Base-by-base conservation (phyloP, 1,140 invertebrate species). In the Antheraea mylitta region DNA sequence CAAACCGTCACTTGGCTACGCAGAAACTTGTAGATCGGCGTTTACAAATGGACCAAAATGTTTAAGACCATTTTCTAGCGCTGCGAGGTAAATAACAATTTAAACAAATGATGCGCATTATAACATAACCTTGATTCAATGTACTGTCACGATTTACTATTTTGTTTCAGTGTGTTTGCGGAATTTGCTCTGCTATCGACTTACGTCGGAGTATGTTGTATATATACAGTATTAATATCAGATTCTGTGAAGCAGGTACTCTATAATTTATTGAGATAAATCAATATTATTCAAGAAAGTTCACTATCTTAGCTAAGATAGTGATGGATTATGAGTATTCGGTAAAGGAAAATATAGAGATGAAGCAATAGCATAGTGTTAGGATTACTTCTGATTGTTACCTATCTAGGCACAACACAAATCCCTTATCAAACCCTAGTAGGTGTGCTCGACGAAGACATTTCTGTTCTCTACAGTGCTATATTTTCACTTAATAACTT, bases 141-240 rank as follows among this genome's bases (percentile, higher is more conserved):
- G 45, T 53, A 53, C 2, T 38, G 18, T 64, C 63, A 42, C 63
- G 9, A 18, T 60, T 64, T 53, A 42, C n/a, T 22, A 19, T 58
- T 69, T 68, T 69, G 58, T 84, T 92, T 76, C 86, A 95, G 94
- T 77, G 86, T 94, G 73, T 93, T 95, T 70, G 94, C 95, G 0
- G 95, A 96, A 75, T 87, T 93, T 19, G 93, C 94, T 0, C 78
- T 96, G 13, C 90, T 95, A 64, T 90, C 93, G 1, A 96, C 96
- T 0, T 96, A 96, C 78, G 93, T 95, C 67, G 94, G 96, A 6
- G 95, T 96, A 16, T 93, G 94, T 66, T 96, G 95, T 73, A 96
- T 97, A n/a, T 97, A 97, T 77, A 93, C 96, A 16, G 95, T 97
- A 0, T 95, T 97, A 71, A 94, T 97, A 75, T 92, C 95, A 3